phyloP scores from a whole-genome alignment of 2,888 invertebrate species.

The Cheilosia vulpina region DNA sequence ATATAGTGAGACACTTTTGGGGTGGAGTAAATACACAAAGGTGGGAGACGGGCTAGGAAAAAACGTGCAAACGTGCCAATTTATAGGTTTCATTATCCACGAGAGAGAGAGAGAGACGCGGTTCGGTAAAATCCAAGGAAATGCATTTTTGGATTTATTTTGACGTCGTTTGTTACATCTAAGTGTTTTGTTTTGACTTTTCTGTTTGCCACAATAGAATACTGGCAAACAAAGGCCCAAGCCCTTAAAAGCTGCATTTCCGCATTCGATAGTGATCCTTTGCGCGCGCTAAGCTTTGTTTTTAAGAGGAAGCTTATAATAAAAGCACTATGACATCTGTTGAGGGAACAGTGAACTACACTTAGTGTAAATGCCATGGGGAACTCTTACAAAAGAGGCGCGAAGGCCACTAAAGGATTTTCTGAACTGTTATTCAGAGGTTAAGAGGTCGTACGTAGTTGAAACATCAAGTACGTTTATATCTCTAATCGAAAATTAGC shows the following conservation, averaged over 20 bases:
- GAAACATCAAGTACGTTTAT: too few species aligned
- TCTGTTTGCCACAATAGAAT: slow-evolving; percentile 34
- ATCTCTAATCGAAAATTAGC: too few species aligned
- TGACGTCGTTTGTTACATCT: slow-evolving; percentile 57
- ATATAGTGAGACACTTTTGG: slow-evolving; percentile 43
- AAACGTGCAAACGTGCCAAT: slow-evolving; percentile 75
- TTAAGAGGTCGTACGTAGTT: not conserved
- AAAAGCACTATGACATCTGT: slow-evolving; percentile 9
- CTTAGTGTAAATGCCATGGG: slow-evolving; percentile 14
- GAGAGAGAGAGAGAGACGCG: slow-evolving; percentile 6
- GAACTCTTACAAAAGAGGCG: not conserved
- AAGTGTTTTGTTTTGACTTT: slow-evolving; percentile 46
- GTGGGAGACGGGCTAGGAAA: slow-evolving; percentile 14
- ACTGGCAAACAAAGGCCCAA: slow-evolving; percentile 29
- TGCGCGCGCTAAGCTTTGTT: not conserved
- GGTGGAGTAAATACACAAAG: slow-evolving; percentile 17
- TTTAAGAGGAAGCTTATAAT: not conserved
- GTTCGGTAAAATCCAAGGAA: slow-evolving; percentile 50
- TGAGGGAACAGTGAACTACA: slow-evolving; percentile 46
- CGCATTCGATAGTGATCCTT: slow-evolving; percentile 60
- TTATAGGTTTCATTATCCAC: slow-evolving; percentile 69
- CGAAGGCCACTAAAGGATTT: not conserved
- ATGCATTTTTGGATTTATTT: slow-evolving; percentile 48
- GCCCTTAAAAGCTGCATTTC: slow-evolving; percentile 53
- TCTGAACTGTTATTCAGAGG: not conserved